These are phyloP conservation scores for Oryzias curvinotus DNA, from an alignment of 2,113 vertebrate genomes.

Conservation along the genomic window DNA sequence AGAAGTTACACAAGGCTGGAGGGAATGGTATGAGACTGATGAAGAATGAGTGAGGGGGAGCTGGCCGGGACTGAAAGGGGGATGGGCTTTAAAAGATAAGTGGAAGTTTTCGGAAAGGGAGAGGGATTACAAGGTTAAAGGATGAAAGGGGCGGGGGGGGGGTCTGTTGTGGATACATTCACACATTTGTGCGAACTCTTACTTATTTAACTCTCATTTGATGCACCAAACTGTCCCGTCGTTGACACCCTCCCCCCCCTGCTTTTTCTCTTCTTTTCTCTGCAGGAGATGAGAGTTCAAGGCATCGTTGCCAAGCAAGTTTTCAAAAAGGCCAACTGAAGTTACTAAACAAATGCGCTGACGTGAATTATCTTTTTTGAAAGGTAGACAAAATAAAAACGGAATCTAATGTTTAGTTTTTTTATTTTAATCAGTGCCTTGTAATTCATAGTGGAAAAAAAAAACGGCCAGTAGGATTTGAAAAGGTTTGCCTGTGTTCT, in stretches of 20 bases:
- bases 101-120: slow-evolving; percentile 9
- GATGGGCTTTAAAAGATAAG: neutral
- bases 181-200: slow-evolving; percentile 9
- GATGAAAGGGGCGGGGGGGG: neutral
- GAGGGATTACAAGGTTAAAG: slow-evolving; percentile 42
- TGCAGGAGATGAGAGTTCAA: slow-evolving; percentile 87
- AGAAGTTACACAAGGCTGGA: slow-evolving; percentile 30
- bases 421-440: slow-evolving; percentile 37
- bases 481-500: slow-evolving; percentile 10
- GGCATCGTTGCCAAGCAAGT: slow-evolving; percentile 85
- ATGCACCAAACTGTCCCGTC: slow-evolving; percentile 28
- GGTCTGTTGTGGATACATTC: slow-evolving; percentile 23
- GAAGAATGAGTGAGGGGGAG: slow-evolving; percentile 11
- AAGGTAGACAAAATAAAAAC: slow-evolving; percentile 2
- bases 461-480: neutral
- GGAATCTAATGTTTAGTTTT: slow-evolving; percentile 23
- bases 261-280: slow-evolving; percentile 13
- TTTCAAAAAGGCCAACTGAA: slow-evolving; percentile 85
- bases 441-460: slow-evolving; percentile 16
- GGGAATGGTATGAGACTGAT: slow-evolving; percentile 20
- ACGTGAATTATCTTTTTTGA: slow-evolving; percentile 1
- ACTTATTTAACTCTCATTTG: slow-evolving; percentile 18
- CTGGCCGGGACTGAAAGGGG: neutral
- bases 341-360: neutral
- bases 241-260: neutral